phyloP scores from a whole-genome alignment of 2,797 vertebrate genomes.

The Morelia viridis region DNA sequence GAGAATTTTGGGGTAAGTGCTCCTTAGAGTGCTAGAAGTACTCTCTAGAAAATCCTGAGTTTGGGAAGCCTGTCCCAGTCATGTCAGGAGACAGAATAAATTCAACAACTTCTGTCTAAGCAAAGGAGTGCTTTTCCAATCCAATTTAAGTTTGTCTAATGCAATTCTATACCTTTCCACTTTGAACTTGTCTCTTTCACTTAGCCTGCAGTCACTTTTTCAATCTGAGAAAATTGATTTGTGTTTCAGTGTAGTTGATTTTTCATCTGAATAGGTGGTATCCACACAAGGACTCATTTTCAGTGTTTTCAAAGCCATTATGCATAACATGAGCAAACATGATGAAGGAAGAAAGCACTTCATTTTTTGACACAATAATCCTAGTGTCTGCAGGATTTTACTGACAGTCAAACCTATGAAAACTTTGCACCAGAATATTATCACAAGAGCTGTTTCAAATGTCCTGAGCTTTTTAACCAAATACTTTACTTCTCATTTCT shows the following conservation, averaged over 20 bases:
- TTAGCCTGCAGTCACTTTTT: neutral
- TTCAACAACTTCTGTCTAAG: neutral
- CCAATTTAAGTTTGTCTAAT: neutral
- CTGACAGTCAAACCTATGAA: neutral
- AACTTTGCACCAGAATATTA: neutral
- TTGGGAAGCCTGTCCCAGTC: neutral
- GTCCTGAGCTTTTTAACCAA: neutral
- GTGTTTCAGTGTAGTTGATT: neutral
- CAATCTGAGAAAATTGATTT: neutral
- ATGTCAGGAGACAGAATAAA: neutral
- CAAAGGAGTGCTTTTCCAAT: neutral
- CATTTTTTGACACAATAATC: neutral
- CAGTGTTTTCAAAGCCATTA: neutral
- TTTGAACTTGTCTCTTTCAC: neutral
- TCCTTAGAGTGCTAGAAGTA: neutral
- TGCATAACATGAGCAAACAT: neutral
- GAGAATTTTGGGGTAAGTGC: neutral
- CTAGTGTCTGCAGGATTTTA: neutral
- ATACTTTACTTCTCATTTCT: neutral
- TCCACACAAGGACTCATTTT: neutral
- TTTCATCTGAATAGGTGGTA: neutral
- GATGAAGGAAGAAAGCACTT: neutral
- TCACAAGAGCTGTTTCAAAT: neutral
- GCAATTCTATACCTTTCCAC: neutral
- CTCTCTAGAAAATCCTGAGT: neutral